Evolutionary conservation across 2,113 vertebrate species (phyloP).

Genomic region (Antigone vipio): DNA sequence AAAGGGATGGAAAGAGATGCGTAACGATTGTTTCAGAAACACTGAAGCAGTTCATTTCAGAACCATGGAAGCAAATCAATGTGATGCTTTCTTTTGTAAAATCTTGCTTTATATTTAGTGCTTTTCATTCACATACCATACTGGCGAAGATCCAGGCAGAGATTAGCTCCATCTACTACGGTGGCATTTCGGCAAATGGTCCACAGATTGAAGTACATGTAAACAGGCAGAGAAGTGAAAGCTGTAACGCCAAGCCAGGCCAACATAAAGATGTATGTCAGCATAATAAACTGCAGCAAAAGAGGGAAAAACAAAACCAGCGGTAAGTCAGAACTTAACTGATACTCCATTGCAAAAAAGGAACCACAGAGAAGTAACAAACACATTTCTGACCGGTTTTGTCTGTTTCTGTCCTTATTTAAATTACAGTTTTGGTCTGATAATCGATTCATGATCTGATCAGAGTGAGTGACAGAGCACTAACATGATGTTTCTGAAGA

Average conservation of each 20-base stretch:
- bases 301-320: not conserved
- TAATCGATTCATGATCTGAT: not conserved
- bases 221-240: conserved; percentile 96
- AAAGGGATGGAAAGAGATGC: not conserved
- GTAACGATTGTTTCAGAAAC: not conserved
- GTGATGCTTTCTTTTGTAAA: not conserved
- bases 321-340: not conserved
- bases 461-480: not conserved
- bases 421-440: not conserved
- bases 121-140: conserved; percentile 80
- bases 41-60: not conserved
- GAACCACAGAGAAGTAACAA: not conserved
- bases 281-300: conserved; percentile 92
- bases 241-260: conserved; percentile 98
- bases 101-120: not conserved
- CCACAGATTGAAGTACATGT: conserved; percentile 99
- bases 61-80: not conserved
- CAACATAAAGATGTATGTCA: conserved; percentile 99
- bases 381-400: not conserved
- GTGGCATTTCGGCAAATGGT: conserved; percentile 95
- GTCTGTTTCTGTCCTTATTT: not conserved
- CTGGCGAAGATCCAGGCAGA: conserved; percentile 96
- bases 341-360: not conserved
- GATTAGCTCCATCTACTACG: conserved; percentile 82
- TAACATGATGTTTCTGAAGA: not conserved